Base-by-base conservation (phyloP, 1,140 invertebrate species). In the Cotesia typhae region DNA sequence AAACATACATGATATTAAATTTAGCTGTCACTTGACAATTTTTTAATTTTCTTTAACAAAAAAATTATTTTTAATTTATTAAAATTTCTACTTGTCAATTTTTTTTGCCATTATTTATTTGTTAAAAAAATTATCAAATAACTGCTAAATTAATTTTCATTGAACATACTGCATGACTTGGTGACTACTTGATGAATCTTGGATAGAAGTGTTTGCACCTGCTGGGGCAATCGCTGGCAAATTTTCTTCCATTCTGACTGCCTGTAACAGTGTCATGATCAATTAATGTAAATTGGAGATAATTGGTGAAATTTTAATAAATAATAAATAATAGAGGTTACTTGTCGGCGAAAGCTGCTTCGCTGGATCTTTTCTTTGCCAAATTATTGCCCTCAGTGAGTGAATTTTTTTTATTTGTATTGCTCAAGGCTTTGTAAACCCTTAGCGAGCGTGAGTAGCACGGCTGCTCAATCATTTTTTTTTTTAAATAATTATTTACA, bases 121-220 rank as follows among this genome's bases (percentile, higher is more conserved):
- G 3, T 28, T 28, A 28, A 28, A 28, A 28, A 28, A 28, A 28
- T 28, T 28, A 28, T 28, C 28, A 28, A 28, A 2, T 28, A 17
- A 17, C 17, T 2, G 28, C 28, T 28, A 28, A 28, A 28, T 41
- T 47, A 47, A 17, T 28, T 17, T 14, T 38, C 9, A 35, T 70
- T 38, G 36, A 47, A 55, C 47, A 20, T 65, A 71, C 70, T 71
- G 70, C 63, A 71, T 28, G 14, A 66, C 20, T 17, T 71, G 10
- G 17, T 4, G 4, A 71, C 63, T 14, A 71, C 12, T 9, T 66
- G 70, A 59, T 71, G 70, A 37, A 71, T 53, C n/a, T 71, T 64
- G 28, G 52, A 20, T 37, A 71, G 28, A 55, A 14, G 37, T 38
- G 5, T 5, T 20, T 71, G 70, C 4, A 64, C 7, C 36, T 57